Evolutionary conservation across 2,888 invertebrate species (phyloP).

Genomic region (Chymomyza caudatula): DNA sequence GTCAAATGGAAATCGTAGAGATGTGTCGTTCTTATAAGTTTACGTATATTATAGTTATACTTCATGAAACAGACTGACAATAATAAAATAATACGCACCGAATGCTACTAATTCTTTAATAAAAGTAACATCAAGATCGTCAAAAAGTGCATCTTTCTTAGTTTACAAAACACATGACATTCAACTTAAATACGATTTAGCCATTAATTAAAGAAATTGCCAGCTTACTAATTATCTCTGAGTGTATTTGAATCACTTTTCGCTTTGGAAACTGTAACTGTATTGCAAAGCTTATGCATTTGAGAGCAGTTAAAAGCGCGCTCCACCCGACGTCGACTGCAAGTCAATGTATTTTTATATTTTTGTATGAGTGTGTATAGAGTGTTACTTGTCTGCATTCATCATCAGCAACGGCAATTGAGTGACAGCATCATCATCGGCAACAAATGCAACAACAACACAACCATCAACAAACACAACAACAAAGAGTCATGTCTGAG

Average conservation of each 20-base stretch:
- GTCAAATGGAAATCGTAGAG: too few species aligned
- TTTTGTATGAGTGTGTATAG: not conserved
- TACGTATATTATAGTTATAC: too few species aligned
- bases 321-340: not conserved
- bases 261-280: not conserved
- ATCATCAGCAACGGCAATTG: constrained; percentile 57
- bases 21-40: too few species aligned
- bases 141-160: too few species aligned
- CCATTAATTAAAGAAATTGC: too few species aligned
- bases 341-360: too few species aligned
- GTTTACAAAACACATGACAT: too few species aligned
- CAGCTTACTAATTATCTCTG: not conserved
- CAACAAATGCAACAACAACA: constrained; percentile 14
- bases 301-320: constrained; percentile 6
- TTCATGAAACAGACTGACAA: too few species aligned
- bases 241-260: not conserved
- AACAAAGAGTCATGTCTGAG: not conserved
- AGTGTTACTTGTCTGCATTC: constrained; percentile 54
- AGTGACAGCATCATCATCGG: constrained; percentile 49
- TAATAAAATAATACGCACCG: too few species aligned
- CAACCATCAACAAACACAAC: not conserved
- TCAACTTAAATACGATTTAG: too few species aligned
- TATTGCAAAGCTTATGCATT: constrained; percentile 7
- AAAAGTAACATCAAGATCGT: too few species aligned
- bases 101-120: too few species aligned